phyloP scores from a whole-genome alignment of 2,888 invertebrate species.

The Eupithecia abbreviata region DNA sequence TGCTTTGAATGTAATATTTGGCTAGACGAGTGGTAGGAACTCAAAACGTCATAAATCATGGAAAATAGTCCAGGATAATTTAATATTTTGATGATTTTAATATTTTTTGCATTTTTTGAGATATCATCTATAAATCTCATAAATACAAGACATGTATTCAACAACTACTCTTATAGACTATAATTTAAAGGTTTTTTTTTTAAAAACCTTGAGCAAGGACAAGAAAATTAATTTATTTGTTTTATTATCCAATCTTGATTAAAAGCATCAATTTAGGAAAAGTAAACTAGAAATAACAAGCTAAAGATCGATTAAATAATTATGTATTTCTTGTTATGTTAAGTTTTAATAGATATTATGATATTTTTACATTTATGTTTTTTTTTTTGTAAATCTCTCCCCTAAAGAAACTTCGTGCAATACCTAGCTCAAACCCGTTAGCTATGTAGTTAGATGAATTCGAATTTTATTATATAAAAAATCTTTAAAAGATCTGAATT shows the following conservation, averaged over 20 bases:
- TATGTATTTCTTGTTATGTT: constrained; percentile 19
- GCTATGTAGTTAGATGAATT: constrained; percentile 64
- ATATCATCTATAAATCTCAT: neutral
- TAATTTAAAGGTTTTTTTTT: neutral
- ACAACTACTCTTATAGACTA: neutral
- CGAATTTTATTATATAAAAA: constrained; percentile 46
- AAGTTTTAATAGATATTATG: neutral
- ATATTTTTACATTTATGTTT: neutral
- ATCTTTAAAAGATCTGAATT: constrained; percentile 63
- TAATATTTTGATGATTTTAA: neutral
- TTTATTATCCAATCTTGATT: neutral
- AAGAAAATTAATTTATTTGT: neutral
- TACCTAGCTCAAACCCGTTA: constrained; percentile 73
- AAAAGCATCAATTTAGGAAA: neutral
- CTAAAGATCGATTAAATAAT: neutral
- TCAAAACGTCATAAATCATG: neutral
- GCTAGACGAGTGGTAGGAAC: neutral
- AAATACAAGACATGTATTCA: neutral
- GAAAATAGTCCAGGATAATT: neutral
- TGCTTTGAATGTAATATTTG: no score
- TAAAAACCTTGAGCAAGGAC: neutral
- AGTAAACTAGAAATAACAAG: neutral
- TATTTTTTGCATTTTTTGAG: neutral
- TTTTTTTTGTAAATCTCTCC: constrained; percentile 38
- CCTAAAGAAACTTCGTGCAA: constrained; percentile 58